A percentile compares a stretch with the other conserved stretches of the same genome.
These are phyloP conservation scores for Pangasius larnaudii DNA, from an alignment of 2,797 vertebrate species.

Conservation along the genomic window DNA sequence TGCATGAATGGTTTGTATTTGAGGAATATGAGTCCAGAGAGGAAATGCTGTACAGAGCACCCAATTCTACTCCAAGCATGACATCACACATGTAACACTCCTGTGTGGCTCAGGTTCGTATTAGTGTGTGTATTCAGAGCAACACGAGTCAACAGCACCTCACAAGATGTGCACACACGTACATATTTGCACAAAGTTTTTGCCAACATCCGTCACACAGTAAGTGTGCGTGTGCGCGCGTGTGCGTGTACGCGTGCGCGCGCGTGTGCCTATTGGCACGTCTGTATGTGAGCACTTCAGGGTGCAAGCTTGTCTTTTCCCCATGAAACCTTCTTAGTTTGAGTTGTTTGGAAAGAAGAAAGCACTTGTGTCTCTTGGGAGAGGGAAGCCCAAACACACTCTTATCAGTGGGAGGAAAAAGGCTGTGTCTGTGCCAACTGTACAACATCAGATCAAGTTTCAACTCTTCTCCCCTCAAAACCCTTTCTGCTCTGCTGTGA, in stretches of 20 bases:
- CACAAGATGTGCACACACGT: conserved; percentile 15
- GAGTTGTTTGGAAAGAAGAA: conserved; percentile 63
- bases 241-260: background rate
- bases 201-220: conserved; percentile 16
- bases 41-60: conserved; percentile 40
- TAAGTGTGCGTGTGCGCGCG: conserved; percentile 2
- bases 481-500: background rate
- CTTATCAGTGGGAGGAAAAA: conserved; percentile 65
- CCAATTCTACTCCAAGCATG: conserved; percentile 38
- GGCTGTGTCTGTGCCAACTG: conserved; percentile 56
- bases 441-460: conserved; percentile 58
- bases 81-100: conserved; percentile 42
- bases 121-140: conserved; percentile 17
- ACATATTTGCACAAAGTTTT: conserved; percentile 35
- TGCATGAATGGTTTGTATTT: conserved; percentile 37
- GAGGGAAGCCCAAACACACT: conserved; percentile 66
- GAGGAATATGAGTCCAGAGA: conserved; percentile 32
- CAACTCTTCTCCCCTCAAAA: conserved; percentile 41
- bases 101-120: conserved; percentile 17
- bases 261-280: background rate
- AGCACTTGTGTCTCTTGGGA: conserved; percentile 57
- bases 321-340: conserved; percentile 44
- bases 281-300: conserved; percentile 11
- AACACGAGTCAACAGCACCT: conserved; percentile 13
- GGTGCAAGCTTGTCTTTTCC: conserved; percentile 18